phyloP scores from a whole-genome alignment of 2,888 invertebrate species.

The Melieria picta region DNA sequence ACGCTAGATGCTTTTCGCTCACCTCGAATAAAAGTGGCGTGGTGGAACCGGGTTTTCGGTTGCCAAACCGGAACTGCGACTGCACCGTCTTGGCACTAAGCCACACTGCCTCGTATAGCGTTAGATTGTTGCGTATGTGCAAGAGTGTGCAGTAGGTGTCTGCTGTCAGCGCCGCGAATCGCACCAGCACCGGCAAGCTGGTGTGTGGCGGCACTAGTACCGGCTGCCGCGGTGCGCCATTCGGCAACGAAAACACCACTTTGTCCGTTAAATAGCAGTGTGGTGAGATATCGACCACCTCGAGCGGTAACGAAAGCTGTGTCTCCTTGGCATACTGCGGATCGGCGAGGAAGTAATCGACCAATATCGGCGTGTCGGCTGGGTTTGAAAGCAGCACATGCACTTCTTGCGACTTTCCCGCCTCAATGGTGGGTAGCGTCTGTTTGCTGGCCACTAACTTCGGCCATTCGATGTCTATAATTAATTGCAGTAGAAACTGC shows the following conservation, averaged over 20 bases:
- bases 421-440: conserved; percentile 59
- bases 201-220: conserved; percentile 54
- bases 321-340: conserved; percentile 57
- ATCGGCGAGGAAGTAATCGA: conserved; percentile 61
- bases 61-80: conserved; percentile 89
- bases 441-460: conserved; percentile 60
- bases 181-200: conserved; percentile 55
- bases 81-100: conserved; percentile 85
- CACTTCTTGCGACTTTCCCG: conserved; percentile 58
- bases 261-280: conserved; percentile 61
- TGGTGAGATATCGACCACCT: conserved; percentile 61
- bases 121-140: conserved; percentile 86
- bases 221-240: conserved; percentile 47
- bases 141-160: conserved; percentile 63
- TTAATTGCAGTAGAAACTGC: conserved; percentile 60
- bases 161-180: conserved; percentile 55
- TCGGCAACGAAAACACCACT: conserved; percentile 58
- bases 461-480: conserved; percentile 64
- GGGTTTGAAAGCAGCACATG: conserved; percentile 62
- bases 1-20: conserved; percentile 68
- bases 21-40: conserved; percentile 84
- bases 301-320: conserved; percentile 59
- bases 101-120: conserved; percentile 86
- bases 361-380: conserved; percentile 55
- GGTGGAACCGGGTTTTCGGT: conserved; percentile 81